Evolutionary conservation across 2,888 invertebrate genomes (phyloP), one percentile per base, ranked within the genome.

Genomic region (Alentia gelatinosa): DNA sequence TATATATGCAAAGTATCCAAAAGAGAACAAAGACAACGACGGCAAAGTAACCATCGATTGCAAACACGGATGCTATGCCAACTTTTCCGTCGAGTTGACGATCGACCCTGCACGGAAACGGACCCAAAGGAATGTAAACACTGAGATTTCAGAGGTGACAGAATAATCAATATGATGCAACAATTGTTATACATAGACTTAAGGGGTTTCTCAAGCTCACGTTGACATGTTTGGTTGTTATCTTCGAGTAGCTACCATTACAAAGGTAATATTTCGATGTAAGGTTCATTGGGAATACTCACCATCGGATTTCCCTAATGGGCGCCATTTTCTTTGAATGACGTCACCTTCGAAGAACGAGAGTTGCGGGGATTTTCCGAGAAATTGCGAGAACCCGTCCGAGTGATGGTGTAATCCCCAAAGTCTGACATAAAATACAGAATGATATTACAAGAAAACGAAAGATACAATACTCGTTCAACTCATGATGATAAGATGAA

Each of bases 291-390:
- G 9, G 15, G 12, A 1, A 35, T 86, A 47, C 86, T 86, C 35
- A 86, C 86, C 86, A 42, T 47, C 86, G 86, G 86, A 86, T 86
- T 86, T 86, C 86, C 86, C 42, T 26, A 30, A 30, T 86, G 47
- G 86, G 47, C 86, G 86, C 86, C 86, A 86, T 86, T 86, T 86
- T 86, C 86, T 42, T 42, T 19, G 30, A 15, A 86, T 86, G 86
- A 86, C 86, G 86, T 86, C 86, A 86, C 50, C 86, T 47, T n/a
- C 7, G 33, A 19, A 47, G n/a, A 50, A 50, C 86, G 86, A 86
- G 86, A 86, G 33, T 86, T 86, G 15, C 9, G 86, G 86, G 86
- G 86, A 86, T 86, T 86, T 86, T 86, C 50, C 86, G 86, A 86
- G 86, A 86, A 86, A 33, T 50, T 50, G 86, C 86, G 86, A 86